Evolutionary conservation across 1,140 invertebrate species (phyloP).

Genomic region (Wasmannia auropunctata): DNA sequence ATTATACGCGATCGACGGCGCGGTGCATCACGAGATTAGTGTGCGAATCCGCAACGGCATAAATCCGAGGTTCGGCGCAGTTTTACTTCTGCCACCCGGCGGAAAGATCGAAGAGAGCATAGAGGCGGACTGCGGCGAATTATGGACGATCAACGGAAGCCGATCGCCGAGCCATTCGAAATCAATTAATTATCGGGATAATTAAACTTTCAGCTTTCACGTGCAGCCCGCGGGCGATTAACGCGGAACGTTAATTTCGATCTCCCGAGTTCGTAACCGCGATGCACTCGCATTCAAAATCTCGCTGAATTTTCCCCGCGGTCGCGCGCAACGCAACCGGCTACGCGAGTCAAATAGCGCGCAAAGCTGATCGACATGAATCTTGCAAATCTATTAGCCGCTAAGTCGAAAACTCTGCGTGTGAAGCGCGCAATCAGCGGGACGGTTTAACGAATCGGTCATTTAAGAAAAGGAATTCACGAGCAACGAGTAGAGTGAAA

Average conservation of each 20-base stretch:
- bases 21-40: conserved; percentile 39
- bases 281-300: conserved; percentile 68
- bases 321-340: not conserved
- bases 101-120: conserved; percentile 55
- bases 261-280: conserved; percentile 76
- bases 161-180: conserved; percentile 74
- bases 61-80: conserved; percentile 41
- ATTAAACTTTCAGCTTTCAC: conserved; percentile 79
- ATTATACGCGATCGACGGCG: conserved; percentile 44
- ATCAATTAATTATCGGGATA: conserved; percentile 81
- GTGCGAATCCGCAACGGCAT: conserved; percentile 14
- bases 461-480: not conserved
- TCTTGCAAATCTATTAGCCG: conserved; percentile 54
- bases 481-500: not conserved
- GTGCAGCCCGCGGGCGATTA: conserved; percentile 76
- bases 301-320: conserved; percentile 38
- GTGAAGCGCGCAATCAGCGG: not conserved
- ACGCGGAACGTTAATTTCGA: conserved; percentile 69
- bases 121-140: conserved; percentile 67
- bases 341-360: conserved; percentile 51
- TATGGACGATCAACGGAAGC: conserved; percentile 73
- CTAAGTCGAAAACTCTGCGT: conserved; percentile 41
- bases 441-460: not conserved
- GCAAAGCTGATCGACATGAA: conserved; percentile 59
- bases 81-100: conserved; percentile 42